phyloP scores from a whole-genome alignment of 2,888 invertebrate species.

The Acronicta leporina region DNA sequence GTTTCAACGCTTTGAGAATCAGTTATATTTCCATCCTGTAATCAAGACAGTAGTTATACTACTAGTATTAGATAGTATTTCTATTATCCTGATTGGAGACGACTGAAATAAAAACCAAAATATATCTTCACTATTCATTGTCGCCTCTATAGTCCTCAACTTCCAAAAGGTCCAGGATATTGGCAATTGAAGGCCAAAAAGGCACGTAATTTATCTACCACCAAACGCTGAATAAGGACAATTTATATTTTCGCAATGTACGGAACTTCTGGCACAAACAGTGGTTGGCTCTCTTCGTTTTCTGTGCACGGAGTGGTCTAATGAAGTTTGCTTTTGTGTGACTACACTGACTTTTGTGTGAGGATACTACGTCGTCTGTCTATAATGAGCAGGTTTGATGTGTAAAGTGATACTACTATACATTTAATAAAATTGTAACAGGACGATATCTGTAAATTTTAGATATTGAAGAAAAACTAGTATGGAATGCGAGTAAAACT shows the following conservation, averaged over 20 bases:
- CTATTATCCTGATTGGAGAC: not conserved
- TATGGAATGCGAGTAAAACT: too few species aligned
- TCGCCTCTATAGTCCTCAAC: not conserved
- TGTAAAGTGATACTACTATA: not conserved
- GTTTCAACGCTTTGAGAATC: too few species aligned
- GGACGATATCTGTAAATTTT: too few species aligned
- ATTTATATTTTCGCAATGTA: conserved; percentile 44
- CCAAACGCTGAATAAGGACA: conserved; percentile 39
- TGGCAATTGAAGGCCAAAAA: conserved; percentile 17
- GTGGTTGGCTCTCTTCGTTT: conserved; percentile 39
- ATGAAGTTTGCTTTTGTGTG: conserved; percentile 55
- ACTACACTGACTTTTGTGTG: conserved; percentile 39
- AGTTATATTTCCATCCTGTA: too few species aligned
- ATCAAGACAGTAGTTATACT: too few species aligned
- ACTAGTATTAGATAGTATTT: too few species aligned
- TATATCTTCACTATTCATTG: not conserved
- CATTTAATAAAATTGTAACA: too few species aligned
- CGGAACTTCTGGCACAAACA: conserved; percentile 29
- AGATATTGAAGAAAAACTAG: too few species aligned
- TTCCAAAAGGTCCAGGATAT: conserved; percentile 25
- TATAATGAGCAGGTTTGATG: conserved; percentile 10
- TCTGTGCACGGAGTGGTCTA: conserved; percentile 51
- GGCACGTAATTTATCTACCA: conserved; percentile 32
- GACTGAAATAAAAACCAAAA: conserved; percentile 8
- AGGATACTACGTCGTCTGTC: conserved; percentile 27